Percentiles rank a stretch among this genome's conserved stretches.
Evolutionary conservation across 2,888 invertebrate species (phyloP).

Genomic region (Noctua fimbriata): DNA sequence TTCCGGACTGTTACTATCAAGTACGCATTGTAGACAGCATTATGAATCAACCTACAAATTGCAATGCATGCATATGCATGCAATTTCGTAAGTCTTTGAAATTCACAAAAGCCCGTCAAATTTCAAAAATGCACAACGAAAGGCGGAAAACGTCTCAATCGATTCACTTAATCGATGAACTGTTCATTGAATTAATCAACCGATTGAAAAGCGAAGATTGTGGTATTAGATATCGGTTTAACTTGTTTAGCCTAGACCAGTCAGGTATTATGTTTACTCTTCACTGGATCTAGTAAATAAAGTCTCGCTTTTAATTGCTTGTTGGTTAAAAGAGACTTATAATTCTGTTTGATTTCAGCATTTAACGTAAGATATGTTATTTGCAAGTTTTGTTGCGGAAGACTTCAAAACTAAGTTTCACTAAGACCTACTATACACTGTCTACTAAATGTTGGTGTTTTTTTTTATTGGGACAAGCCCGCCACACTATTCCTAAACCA

Average conservation of each 20-base stretch:
- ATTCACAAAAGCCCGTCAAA: slow-evolving; percentile 3
- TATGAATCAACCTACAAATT: too few species aligned
- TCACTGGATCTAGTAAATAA: slow-evolving; percentile 43
- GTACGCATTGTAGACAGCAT: too few species aligned
- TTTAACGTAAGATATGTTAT: not conserved
- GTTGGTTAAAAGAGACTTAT: slow-evolving; percentile 1
- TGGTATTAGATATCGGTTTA: slow-evolving; percentile 45
- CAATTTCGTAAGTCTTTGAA: not conserved
- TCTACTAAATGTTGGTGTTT: not conserved
- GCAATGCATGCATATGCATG: not conserved
- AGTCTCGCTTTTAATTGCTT: slow-evolving; percentile 49
- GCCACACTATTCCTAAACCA: too few species aligned
- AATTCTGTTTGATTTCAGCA: slow-evolving; percentile 14
- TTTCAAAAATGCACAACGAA: slow-evolving; percentile 25
- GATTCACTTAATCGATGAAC: slow-evolving; percentile 45
- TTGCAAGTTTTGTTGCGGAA: not conserved
- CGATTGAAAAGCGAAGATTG: slow-evolving; percentile 57
- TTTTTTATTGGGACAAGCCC: too few species aligned
- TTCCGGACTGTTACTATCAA: not conserved
- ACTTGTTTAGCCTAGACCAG: slow-evolving; percentile 44
- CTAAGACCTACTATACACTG: not conserved
- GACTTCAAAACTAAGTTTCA: not conserved
- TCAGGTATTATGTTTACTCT: slow-evolving; percentile 44
- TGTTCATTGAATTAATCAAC: slow-evolving; percentile 64
- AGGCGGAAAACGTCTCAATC: slow-evolving; percentile 40